Evolutionary conservation across 2,888 invertebrate species (phyloP), one percentile per base, ranked within the genome.

Genomic region (Gonocerus acuteangulatus): DNA sequence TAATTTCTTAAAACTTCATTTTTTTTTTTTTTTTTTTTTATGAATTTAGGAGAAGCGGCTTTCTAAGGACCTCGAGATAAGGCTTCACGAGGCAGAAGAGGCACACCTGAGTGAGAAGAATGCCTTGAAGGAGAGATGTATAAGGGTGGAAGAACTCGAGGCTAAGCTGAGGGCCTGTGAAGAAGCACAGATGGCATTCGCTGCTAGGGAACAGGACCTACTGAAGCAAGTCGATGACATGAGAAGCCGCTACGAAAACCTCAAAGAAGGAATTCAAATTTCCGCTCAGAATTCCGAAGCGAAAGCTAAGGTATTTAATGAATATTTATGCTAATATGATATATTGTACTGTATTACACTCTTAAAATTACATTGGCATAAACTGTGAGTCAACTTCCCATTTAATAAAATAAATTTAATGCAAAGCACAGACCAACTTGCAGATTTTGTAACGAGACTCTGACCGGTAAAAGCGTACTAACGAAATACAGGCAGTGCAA

Each of bases 241-340:
- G 60, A 66, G 71, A 21, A 66, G 68, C 15, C 74, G 74, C 61
- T 73, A 74, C 67, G 73, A 73, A 47, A 72, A 72, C 13, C 68
- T 75, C 48, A 69, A 73, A 48, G 69, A 70, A 32, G 57, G 57
- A 6, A 57, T 57, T 23, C 57, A 57, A 19, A 45, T 57, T 23
- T 57, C 57, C 21, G 57, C 54, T 1, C 42, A 42, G 15, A 54
- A 54, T 16, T 36, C 39, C n/a, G 39, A 54, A 54, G 34, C 51
- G 1, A 51, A 51, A 51, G 51, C 51, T 6, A 51, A 51, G 51
- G 51, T 51, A 51, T 34, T 27, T 48, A 27, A n/a, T n/a, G n/a
- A n/a, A n/a, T n/a, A n/a, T n/a, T n/a, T n/a, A n/a, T n/a, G n/a
- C n/a, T n/a, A n/a, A n/a, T n/a, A n/a, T n/a, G n/a, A n/a, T n/a